phyloP scores from a whole-genome alignment of 2,113 vertebrate genomes.

The Sciurus niger region DNA sequence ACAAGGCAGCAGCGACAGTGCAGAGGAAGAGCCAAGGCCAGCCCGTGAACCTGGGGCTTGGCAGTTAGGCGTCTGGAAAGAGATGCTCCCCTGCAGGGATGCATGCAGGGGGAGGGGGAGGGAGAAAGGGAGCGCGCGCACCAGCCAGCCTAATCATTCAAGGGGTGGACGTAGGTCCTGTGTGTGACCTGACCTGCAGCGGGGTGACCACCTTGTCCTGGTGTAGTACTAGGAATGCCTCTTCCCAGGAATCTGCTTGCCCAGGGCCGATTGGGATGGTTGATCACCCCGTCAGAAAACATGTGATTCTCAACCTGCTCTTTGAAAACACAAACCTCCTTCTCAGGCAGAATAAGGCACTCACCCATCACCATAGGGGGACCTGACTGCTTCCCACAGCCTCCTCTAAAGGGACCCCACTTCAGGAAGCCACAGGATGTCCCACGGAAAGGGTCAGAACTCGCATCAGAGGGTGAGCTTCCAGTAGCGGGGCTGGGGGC shows the following conservation, averaged over 20 bases:
- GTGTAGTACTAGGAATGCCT: background rate
- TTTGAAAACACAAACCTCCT: background rate
- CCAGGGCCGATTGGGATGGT: background rate
- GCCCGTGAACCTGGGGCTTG: background rate
- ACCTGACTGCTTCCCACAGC: background rate
- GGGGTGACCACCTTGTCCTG: background rate
- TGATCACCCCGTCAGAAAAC: background rate
- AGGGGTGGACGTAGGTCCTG: background rate
- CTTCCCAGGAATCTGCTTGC: background rate
- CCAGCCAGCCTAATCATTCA: background rate
- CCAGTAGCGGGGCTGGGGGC: background rate
- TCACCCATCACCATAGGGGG: background rate
- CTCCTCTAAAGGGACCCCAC: background rate
- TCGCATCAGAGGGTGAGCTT: no score
- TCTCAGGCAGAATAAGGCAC: background rate
- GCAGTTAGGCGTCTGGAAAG: conserved; percentile 15
- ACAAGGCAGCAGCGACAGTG: no score
- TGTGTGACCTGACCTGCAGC: background rate
- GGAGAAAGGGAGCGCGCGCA: no score
- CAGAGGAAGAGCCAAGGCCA: background rate
- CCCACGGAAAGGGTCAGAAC: background rate
- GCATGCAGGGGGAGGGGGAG: no score
- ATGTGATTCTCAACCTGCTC: background rate
- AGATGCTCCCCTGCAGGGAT: background rate
- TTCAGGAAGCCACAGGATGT: background rate